phyloP scores from a whole-genome alignment of 2,888 invertebrate genomes.

The Tipula unca region DNA sequence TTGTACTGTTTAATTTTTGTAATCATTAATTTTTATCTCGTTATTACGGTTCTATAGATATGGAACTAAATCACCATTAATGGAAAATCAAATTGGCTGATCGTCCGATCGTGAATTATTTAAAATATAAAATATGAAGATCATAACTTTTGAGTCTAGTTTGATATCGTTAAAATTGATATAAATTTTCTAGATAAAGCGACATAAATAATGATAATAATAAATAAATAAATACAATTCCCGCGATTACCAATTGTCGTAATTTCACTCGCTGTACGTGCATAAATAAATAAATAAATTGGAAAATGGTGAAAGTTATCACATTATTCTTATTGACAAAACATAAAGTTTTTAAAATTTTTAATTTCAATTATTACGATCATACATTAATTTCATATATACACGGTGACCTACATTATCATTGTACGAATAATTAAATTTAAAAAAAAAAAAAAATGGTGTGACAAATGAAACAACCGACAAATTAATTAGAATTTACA shows the following conservation, averaged over 20 bases:
- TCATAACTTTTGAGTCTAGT: no score
- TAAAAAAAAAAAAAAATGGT: not conserved
- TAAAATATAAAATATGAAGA: no score
- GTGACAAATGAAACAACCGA: not conserved
- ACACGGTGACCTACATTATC: not conserved
- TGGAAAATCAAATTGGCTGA: no score
- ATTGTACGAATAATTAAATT: not conserved
- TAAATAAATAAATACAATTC: no score
- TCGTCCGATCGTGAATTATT: no score
- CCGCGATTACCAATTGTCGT: not conserved
- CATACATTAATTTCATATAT: not conserved
- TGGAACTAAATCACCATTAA: not conserved
- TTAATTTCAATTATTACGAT: not conserved
- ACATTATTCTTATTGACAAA: not conserved
- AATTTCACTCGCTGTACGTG: not conserved
- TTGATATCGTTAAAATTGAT: no score
- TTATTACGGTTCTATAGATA: not conserved
- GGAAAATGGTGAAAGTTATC: not conserved
- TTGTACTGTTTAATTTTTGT: not conserved
- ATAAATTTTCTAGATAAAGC: no score
- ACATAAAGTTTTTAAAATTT: not conserved
- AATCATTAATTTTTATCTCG: not conserved
- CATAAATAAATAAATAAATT: not conserved
- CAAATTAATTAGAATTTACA: not conserved
- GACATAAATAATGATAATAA: no score